Evolutionary conservation across 2,888 invertebrate genomes (phyloP), one percentile per base, ranked within the genome.

Genomic region (Orchestes rusci): DNA sequence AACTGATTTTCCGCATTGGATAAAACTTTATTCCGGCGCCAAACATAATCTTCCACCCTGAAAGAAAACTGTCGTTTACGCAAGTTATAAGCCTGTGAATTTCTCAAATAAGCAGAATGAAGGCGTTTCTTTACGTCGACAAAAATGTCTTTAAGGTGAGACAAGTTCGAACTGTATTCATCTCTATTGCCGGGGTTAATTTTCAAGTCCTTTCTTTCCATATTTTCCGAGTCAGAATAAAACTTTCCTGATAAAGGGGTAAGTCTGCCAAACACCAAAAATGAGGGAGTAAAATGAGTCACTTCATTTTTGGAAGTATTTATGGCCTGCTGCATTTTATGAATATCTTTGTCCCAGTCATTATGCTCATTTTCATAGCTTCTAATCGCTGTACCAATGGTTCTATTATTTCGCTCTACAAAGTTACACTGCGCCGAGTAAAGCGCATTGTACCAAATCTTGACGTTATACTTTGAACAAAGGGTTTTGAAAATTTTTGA

Each of bases 331-430:
- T 5, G 4, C 10, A 40, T 20, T 31, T 40, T 23, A 4, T 13
- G 3, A 2, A 40, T 20, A 18, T 40, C n/a, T 13, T 20, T 13
- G 19, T 40, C 33, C 40, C 40, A 40, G 12, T 32, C 15, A 4
- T 18, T 12, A 23, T 40, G 40, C n/a, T 23, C 7, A 12, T 40
- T 12, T 5, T 58, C 37, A 37, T 50, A 61, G 1, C 58, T 50
- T 12, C 59, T 34, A 7, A 63, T 57, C 12, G 54, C 54, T 2
- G 55, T 56, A 3, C 56, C 49, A 1, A 63, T 18, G 4, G 39
- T 39, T 31, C 7, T 33, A 28, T 34, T 34, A 12, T 20, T 39
- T 15, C 45, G 16, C 13, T 45, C 39, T 7, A 23, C 23, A 23
- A 23, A 23, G 10, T 23, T 23, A 23, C 23, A 23, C 23, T 23